Base-by-base conservation (phyloP, 2,888 invertebrate genomes). In the Lepidocyrtoides sp. region DNA sequence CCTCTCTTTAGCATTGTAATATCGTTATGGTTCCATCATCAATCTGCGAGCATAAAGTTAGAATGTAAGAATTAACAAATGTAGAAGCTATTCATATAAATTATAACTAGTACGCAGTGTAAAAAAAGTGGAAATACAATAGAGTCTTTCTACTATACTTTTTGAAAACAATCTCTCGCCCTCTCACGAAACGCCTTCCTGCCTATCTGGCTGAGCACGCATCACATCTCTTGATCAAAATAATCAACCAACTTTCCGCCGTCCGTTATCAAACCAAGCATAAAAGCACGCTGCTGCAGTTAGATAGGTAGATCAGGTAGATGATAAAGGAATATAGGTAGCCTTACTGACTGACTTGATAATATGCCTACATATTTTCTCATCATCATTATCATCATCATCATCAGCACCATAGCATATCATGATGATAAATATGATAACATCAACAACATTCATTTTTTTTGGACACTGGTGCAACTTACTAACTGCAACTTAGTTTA, bases 241-340 rank as follows among this genome's bases (percentile, higher is more conserved):
- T 32, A 12, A 72, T 72, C 41, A 20, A 41, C 41, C 41, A 77
- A 51, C 29, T 54, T 54, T 77, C n/a, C 29, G 51, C 54, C 26
- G 77, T 77, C 32, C n/a, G 51, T 77, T 51, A 77, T 51, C 51
- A 29, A 77, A 2, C 51, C 29, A 77, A 77, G 14, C 77, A 54
- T 51, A 54, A 75, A 48, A 75, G 29, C 54, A 54, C 54, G 17
- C 36, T 36, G 5, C 54, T n/a, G n/a, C 5, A 66, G 32, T n/a
- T n/a, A 32, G 66, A 63, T 29, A 63, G 14, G 36, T 7, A 36
- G 36, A 4, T 36, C 36, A 4, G n/a, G n/a, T 14, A 54, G 54
- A 54, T 5, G 54, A 7, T 36, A 36, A 36, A 4, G 36, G 2
- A 36, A 36, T 36, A 32, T 10, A 36, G 17, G n/a, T 66, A 32